phyloP scores from a whole-genome alignment of 1,140 invertebrate species.

The Drosophila tsacasi region DNA sequence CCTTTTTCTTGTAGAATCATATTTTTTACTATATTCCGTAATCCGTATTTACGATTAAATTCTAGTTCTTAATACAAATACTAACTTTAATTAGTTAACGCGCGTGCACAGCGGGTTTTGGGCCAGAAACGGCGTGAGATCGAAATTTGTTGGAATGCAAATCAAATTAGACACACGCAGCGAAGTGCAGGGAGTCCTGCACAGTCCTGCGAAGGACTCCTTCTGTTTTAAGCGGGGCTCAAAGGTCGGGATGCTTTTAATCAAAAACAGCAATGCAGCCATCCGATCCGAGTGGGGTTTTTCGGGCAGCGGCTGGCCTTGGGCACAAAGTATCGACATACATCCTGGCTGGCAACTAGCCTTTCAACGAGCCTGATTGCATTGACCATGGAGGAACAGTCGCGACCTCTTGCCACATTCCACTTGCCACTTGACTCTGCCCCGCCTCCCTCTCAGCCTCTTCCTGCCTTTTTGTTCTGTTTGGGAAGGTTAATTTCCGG shows the following conservation, averaged over 20 bases:
- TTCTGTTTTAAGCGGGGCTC: slow-evolving; percentile 21
- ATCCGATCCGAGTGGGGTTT: not conserved
- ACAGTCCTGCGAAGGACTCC: slow-evolving; percentile 7
- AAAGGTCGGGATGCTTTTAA: slow-evolving; percentile 68
- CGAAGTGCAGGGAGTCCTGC: not conserved
- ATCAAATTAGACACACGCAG: slow-evolving; percentile 59
- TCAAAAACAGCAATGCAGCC: slow-evolving; percentile 64
- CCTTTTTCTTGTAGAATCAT: not conserved
- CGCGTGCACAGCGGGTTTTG: not conserved
- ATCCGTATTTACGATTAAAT: not conserved
- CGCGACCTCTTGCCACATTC: slow-evolving; percentile 7
- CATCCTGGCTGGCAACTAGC: slow-evolving; percentile 14
- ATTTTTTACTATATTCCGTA: not conserved
- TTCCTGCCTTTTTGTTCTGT: not conserved
- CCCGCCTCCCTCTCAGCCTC: not conserved
- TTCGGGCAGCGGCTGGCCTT: not conserved
- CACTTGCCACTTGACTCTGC: slow-evolving; percentile 14
- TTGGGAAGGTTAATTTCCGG: slow-evolving; percentile 14
- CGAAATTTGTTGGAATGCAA: slow-evolving; percentile 65
- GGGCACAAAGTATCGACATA: slow-evolving; percentile 38
- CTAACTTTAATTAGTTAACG: not conserved
- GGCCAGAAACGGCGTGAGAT: slow-evolving; percentile 49
- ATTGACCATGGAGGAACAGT: slow-evolving; percentile 27
- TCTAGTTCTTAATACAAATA: not conserved
- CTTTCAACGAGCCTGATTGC: slow-evolving; percentile 52